A percentile compares a stretch with the other conserved stretches of the same genome.
Conservation (phyloP, 2,888 invertebrate species). For the Parnassius glacialis region DNA sequence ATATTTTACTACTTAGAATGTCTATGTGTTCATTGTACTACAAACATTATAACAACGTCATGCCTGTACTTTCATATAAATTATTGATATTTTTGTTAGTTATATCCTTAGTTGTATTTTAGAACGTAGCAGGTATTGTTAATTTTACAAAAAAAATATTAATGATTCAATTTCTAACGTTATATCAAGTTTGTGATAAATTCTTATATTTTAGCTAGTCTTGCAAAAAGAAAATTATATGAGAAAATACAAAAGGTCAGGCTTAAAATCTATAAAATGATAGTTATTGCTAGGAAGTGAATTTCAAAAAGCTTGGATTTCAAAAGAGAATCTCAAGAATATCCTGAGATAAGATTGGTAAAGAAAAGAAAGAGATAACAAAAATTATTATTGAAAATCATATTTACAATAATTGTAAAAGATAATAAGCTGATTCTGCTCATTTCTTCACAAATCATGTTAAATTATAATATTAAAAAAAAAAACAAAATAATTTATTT, state of each 20-base stretch:
- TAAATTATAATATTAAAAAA: constrained; percentile 38
- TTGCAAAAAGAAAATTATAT: constrained; percentile 44
- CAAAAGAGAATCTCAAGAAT: constrained; percentile 62
- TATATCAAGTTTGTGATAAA: constrained; percentile 53
- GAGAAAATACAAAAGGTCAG: constrained; percentile 27
- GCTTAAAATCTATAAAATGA: constrained; percentile 5
- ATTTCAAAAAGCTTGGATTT: constrained; percentile 24
- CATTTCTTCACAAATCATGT: constrained; percentile 30
- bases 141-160: constrained; percentile 48
- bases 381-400: constrained; percentile 32
- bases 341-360: constrained; percentile 38
- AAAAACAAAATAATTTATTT: constrained; percentile 46
- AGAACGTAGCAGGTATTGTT: constrained; percentile 39
- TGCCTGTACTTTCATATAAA: constrained; percentile 24
- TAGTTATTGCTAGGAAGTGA: not conserved
- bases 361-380: constrained; percentile 35
- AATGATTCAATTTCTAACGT: constrained; percentile 43
- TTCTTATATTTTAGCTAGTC: constrained; percentile 71
- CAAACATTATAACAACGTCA: constrained; percentile 15
- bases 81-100: constrained; percentile 24
- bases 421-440: constrained; percentile 26
- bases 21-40: constrained; percentile 38
- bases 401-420: constrained; percentile 29
- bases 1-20: constrained; percentile 29
- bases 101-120: constrained; percentile 34